These are phyloP conservation scores for Drosophila bocki DNA, from an alignment of 1,140 invertebrate genomes.

Conservation along the genomic window DNA sequence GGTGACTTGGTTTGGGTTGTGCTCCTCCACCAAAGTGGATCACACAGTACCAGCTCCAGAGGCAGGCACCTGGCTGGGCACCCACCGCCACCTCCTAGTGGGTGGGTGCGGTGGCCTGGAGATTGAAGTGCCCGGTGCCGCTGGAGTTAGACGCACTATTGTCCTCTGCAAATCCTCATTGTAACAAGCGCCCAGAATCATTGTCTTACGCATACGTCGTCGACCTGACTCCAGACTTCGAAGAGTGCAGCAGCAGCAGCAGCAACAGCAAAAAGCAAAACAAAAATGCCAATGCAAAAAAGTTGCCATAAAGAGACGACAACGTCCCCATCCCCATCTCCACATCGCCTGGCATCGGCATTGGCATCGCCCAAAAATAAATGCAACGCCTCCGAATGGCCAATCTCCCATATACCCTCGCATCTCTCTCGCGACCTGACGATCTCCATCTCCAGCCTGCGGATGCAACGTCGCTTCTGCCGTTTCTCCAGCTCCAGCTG, in stretches of 20 bases:
- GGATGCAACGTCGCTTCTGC: conserved; percentile 34
- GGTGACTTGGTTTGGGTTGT: conserved; percentile 35
- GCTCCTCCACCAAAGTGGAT: background rate
- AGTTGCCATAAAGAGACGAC: conserved; percentile 77
- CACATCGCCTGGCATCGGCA: conserved; percentile 29
- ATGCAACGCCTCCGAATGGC: conserved; percentile 62
- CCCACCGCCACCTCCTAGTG: conserved; percentile 28
- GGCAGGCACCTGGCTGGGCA: conserved; percentile 10
- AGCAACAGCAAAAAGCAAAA: conserved; percentile 29
- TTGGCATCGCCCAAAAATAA: conserved; percentile 77
- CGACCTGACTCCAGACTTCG: conserved; percentile 63
- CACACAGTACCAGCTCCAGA: conserved; percentile 1
- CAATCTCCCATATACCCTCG: conserved; percentile 47
- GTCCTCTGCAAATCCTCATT: conserved; percentile 85
- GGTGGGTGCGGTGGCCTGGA: conserved; percentile 41
- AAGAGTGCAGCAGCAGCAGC: conserved; percentile 64
- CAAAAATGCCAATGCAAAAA: conserved; percentile 66
- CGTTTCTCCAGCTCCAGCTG: conserved; percentile 30
- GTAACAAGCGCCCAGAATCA: conserved; percentile 84
- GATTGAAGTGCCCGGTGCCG: conserved; percentile 12
- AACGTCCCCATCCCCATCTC: conserved; percentile 39
- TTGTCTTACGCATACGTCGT: conserved; percentile 81
- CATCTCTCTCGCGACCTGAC: conserved; percentile 19
- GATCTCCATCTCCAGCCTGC: conserved; percentile 47
- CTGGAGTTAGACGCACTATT: conserved; percentile 84